phyloP scores from a whole-genome alignment of 2,888 invertebrate species.

The Drosophila helvetica region DNA sequence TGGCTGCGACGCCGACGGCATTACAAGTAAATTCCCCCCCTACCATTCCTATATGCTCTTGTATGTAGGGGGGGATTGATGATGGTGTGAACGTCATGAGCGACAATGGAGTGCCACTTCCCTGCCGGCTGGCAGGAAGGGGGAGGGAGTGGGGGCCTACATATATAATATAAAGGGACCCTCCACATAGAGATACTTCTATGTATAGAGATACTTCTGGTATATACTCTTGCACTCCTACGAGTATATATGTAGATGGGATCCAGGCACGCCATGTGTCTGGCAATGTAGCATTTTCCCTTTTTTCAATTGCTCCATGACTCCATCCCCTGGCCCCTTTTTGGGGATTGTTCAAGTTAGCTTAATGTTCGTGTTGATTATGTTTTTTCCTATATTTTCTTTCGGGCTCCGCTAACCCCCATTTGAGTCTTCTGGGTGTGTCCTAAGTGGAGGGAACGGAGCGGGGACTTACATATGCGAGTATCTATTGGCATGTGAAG shows the following conservation, averaged over 20 bases:
- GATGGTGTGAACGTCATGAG: constrained; percentile 51
- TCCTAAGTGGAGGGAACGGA: constrained; percentile 25
- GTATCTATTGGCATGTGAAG: constrained; percentile 22
- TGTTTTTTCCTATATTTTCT: constrained; percentile 39
- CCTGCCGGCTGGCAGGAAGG: not conserved
- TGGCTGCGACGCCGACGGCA: constrained; percentile 47
- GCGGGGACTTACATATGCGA: not conserved
- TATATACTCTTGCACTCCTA: constrained; percentile 2
- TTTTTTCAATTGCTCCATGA: constrained; percentile 64
- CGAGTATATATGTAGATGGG: constrained; percentile 14
- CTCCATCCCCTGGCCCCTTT: not conserved
- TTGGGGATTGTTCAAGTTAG: constrained; percentile 52
- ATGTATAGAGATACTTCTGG: constrained; percentile 9
- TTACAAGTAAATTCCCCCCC: constrained; percentile 47
- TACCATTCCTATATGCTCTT: constrained; percentile 6
- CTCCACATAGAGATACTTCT: constrained; percentile 16
- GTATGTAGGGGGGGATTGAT: constrained; percentile 7
- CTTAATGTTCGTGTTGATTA: constrained; percentile 74
- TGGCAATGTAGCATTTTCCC: constrained; percentile 50
- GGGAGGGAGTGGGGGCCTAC: not conserved
- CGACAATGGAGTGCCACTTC: constrained; percentile 53
- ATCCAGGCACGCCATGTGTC: constrained; percentile 47
- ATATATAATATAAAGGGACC: constrained; percentile 13
- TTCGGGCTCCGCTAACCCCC: constrained; percentile 35
- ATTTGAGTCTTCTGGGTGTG: constrained; percentile 49